These are phyloP conservation scores for Rhopalosiphum maidis DNA, from an alignment of 1,140 invertebrate species.

Conservation along the genomic window DNA sequence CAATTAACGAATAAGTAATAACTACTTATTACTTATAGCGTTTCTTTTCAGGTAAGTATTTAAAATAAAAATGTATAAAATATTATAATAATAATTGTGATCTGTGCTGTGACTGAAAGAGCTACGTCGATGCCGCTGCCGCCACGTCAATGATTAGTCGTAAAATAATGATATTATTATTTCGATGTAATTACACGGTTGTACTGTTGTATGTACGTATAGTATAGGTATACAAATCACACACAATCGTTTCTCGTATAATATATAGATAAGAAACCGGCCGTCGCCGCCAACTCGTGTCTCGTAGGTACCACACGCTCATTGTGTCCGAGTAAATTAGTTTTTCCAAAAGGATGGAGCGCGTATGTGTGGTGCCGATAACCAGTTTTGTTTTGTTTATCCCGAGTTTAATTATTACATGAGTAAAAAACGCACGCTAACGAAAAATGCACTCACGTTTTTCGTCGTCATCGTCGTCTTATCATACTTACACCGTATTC, in stretches of 20 bases:
- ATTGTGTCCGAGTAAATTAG: constrained; percentile 31
- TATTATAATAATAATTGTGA: background rate
- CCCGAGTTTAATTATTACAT: background rate
- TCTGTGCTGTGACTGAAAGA: background rate
- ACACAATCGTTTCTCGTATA: constrained; percentile 19
- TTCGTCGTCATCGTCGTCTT: background rate
- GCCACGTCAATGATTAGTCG: background rate
- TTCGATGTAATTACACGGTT: constrained; percentile 5
- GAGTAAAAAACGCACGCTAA: constrained; percentile 1
- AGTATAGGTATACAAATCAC: background rate
- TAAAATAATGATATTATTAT: constrained; percentile 4
- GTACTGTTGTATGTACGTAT: too few relatives aligned
- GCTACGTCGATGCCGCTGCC: background rate
- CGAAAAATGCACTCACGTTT: background rate
- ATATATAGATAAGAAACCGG: constrained; percentile 13
- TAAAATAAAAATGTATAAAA: background rate
- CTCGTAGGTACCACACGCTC: background rate
- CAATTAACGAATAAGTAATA: background rate
- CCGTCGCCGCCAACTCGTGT: background rate
- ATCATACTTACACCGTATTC: background rate
- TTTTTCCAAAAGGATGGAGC: constrained; percentile 7
- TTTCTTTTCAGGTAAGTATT: background rate
- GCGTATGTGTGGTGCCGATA: background rate
- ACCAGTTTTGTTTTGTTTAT: constrained; percentile 1
- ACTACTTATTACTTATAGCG: background rate